Evolutionary conservation across 2,113 vertebrate genomes (phyloP).

Genomic region (Anhinga rufa): DNA sequence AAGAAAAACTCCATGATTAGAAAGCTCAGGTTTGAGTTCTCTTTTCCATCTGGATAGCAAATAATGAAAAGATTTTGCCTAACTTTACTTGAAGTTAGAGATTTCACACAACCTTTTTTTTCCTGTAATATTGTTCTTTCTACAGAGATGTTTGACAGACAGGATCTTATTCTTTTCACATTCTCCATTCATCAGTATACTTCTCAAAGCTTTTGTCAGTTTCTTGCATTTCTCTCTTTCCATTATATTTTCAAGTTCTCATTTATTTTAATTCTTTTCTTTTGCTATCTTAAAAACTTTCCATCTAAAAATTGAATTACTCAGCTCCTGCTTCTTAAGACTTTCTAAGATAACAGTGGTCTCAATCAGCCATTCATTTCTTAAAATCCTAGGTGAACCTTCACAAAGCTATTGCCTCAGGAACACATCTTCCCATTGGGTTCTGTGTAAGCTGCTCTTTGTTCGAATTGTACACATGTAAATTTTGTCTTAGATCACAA

Average conservation of each 20-base stretch:
- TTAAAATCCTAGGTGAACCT: neutral
- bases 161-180: conserved; percentile 1
- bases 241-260: conserved; percentile 5
- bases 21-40: neutral
- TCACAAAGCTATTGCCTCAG: neutral
- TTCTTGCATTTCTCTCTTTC: neutral
- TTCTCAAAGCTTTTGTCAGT: conserved; percentile 1
- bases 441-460: neutral
- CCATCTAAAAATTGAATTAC: conserved; percentile 41
- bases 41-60: neutral
- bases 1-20: neutral
- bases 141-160: neutral
- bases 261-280: conserved; percentile 32
- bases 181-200: neutral
- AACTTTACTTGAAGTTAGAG: neutral
- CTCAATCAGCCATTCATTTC: neutral
- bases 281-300: neutral
- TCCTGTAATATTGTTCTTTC: neutral
- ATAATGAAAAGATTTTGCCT: neutral
- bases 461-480: neutral
- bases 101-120: neutral
- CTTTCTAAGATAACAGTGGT: neutral
- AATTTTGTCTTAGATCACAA: neutral
- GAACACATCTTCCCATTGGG: neutral
- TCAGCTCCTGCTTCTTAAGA: neutral